Percentiles rank a stretch among this genome's conserved stretches.
These are phyloP conservation scores for Datnioides undecimradiatus DNA, from an alignment of 2,113 vertebrate species.

Conservation along the genomic window DNA sequence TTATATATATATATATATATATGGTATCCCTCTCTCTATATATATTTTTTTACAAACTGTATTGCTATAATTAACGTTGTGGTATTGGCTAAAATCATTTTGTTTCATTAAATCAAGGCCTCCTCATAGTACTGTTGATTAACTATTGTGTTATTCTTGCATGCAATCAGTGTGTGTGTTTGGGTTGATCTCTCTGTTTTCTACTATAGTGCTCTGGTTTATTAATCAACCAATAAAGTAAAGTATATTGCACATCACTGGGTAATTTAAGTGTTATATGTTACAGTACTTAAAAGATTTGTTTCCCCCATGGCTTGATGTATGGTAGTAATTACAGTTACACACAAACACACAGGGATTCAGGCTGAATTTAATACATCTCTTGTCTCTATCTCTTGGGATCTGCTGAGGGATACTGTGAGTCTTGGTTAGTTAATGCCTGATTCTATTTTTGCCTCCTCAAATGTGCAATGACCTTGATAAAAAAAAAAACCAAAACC, in stretches of 20 bases:
- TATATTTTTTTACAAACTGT: not conserved
- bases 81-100: not conserved
- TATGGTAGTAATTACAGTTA: constrained; percentile 61
- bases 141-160: constrained; percentile 6
- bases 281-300: constrained; percentile 54
- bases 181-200: not conserved
- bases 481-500: constrained; percentile 36
- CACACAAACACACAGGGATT: constrained; percentile 42
- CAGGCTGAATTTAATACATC: constrained; percentile 50
- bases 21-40: too few species aligned
- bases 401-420: constrained; percentile 52
- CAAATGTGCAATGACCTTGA: constrained; percentile 72
- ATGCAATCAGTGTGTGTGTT: constrained; percentile 29
- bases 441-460: constrained; percentile 66
- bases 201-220: constrained; percentile 13
- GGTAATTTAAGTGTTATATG: constrained; percentile 48
- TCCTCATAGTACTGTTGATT: not conserved
- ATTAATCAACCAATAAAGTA: constrained; percentile 22
- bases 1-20: too few species aligned
- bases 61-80: constrained; percentile 1
- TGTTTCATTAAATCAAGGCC: constrained; percentile 1
- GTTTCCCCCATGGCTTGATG: constrained; percentile 48
- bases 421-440: constrained; percentile 54
- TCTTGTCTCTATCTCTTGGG: constrained; percentile 45
- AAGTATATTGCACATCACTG: constrained; percentile 6